phyloP scores from a whole-genome alignment of 2,113 vertebrate species.

The Megaceryle torquata region DNA sequence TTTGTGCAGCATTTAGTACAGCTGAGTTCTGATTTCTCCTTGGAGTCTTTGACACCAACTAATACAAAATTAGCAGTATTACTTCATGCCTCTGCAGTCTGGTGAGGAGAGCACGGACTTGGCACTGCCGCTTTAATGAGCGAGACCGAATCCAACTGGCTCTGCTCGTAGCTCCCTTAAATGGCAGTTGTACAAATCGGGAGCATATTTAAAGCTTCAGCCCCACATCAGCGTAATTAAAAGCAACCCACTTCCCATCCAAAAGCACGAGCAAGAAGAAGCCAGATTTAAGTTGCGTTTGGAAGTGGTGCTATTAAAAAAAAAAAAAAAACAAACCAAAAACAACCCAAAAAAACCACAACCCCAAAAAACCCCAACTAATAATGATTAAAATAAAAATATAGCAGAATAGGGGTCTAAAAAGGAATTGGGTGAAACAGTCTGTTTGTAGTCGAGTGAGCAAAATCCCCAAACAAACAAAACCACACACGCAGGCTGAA shows the following conservation, averaged over 20 bases:
- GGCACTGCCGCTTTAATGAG: background rate
- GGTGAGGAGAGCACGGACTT: background rate
- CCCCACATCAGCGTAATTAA: background rate
- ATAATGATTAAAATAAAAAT: background rate
- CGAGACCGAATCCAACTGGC: background rate
- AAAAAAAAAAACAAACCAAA: background rate
- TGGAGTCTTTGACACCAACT: background rate
- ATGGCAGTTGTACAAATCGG: background rate
- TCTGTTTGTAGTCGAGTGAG: slow-evolving; percentile 37
- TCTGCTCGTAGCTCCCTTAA: background rate
- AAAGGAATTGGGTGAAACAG: slow-evolving; percentile 26
- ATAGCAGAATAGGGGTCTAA: background rate
- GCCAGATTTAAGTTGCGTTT: background rate
- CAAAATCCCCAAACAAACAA: slow-evolving; percentile 27
- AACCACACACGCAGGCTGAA: background rate
- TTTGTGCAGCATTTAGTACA: background rate
- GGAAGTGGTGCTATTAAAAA: background rate
- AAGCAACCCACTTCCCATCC: background rate
- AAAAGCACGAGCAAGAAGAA: background rate
- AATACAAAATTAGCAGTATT: background rate
- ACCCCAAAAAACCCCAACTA: background rate
- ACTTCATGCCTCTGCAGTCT: background rate
- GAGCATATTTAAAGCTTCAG: background rate
- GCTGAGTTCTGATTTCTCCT: background rate
- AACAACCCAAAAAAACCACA: background rate